Base-by-base conservation (phyloP, 2,888 invertebrate genomes). In the Phengaris alcon region DNA sequence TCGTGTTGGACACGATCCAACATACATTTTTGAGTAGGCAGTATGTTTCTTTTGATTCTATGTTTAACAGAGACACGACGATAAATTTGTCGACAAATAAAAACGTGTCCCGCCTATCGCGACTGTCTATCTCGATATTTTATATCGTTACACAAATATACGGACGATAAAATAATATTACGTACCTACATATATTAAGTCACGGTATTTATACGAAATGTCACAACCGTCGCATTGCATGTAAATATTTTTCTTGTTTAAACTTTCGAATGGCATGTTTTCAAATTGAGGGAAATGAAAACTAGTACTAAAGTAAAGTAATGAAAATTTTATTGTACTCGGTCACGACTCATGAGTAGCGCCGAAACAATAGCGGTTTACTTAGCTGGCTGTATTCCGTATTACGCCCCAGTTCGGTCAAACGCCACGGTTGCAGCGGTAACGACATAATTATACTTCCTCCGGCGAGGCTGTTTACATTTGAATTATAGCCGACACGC, bases 321-420 rank as follows among this genome's bases (percentile, higher is more conserved):
- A 88, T 86, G 82, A 84, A 85, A 86, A 84, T 80, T 84, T 89
- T 87, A 90, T 87, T 87, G 85, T 83, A 77, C 79, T 82, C 81
- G 80, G 88, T 88, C 90, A 90, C 90, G 72, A 35, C 35, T 35
- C 35, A 35, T 4, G 35, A 54, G 8, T 72, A 6, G 8, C 72
- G 82, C 82, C 84, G 82, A 86, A 88, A 87, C 84, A 82, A 84
- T 85, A 83, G 82, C 82, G 81, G 82, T 81, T 84, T 78, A 82
- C 81, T 83, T 83, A 83, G 77, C 76, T 69, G 75, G 64, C 74
- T 72, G 70, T 74, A 15, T 76, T 82, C 82, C 22, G 70, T 35
- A 84, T 82, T 83, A 80, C 80, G 78, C 81, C 84, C 84, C 82
- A 88, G 85, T 86, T 85, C 83, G 84, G 84, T 83, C 80, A 83